A percentile compares a stretch with the other conserved stretches of the same genome.
Evolutionary conservation across 2,113 vertebrate species (phyloP).

Genomic region (Rhegmatorhina hoffmannsi): DNA sequence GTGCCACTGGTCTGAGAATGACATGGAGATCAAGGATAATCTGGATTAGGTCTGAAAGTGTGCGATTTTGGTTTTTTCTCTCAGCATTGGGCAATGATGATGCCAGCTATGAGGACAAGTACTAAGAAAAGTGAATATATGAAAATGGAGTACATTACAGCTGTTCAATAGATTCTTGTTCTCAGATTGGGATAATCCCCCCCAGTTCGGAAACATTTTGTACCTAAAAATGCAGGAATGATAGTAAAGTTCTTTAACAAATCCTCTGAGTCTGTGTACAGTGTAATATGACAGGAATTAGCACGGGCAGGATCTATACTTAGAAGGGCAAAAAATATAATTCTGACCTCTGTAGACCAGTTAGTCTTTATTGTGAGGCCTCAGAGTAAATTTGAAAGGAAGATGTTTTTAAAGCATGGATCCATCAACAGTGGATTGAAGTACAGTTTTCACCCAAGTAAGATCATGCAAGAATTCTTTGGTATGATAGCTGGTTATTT

Average conservation of each 20-base stretch:
- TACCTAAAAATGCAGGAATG: background rate
- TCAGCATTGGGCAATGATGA: background rate
- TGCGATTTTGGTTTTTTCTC: background rate
- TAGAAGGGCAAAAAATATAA: background rate
- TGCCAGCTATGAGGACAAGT: background rate
- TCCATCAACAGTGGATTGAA: background rate
- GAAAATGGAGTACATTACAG: background rate
- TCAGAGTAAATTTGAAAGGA: background rate
- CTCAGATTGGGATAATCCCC: background rate
- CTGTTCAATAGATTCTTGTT: background rate
- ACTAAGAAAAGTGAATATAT: background rate
- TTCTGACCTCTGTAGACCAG: background rate
- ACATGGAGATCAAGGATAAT: background rate
- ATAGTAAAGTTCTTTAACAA: background rate
- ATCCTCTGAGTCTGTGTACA: background rate
- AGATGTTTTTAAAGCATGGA: background rate
- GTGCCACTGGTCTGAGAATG: background rate
- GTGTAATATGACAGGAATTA: background rate
- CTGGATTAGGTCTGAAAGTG: background rate
- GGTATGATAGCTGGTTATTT: background rate
- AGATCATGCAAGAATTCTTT: constrained; percentile 3
- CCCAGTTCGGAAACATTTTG: background rate
- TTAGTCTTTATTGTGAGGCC: background rate
- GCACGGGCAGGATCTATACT: background rate
- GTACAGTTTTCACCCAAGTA: background rate